Conservation (phyloP, 2,113 vertebrate species). For the Octodon degus region DNA sequence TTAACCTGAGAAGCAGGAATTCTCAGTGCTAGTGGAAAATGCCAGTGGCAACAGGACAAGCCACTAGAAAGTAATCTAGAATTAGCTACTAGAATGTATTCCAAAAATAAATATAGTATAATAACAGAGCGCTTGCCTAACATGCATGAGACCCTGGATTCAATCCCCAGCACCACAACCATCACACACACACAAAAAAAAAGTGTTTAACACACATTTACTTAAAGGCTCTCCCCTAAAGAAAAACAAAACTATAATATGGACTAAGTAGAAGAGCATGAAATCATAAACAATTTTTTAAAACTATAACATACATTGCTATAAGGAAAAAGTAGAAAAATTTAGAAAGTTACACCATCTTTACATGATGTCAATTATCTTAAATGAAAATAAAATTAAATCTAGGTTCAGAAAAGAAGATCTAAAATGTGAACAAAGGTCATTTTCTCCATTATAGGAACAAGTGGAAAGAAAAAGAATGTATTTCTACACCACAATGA, state of each 20-base stretch:
- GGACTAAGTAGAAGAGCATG: not conserved
- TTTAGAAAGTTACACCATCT: not conserved
- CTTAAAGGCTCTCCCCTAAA: not conserved
- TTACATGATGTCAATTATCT: not conserved
- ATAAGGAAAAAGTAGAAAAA: not conserved
- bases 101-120: not conserved
- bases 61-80: not conserved
- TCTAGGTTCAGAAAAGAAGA: not conserved
- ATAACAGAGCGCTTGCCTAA: not conserved
- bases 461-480: not conserved
- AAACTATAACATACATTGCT: not conserved
- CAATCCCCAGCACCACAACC: not conserved
- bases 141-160: not conserved
- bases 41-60: not conserved
- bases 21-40: too few relatives aligned
- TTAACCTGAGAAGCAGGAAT: not conserved
- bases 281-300: not conserved
- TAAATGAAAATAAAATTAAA: constrained; percentile 7
- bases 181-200: not conserved
- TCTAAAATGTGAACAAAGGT: not conserved
- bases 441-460: not conserved
- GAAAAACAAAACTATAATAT: not conserved
- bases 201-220: not conserved
- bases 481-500: not conserved
- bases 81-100: not conserved